Evolutionary conservation across 2,888 invertebrate genomes (phyloP).

Genomic region (Lasiommata megera): DNA sequence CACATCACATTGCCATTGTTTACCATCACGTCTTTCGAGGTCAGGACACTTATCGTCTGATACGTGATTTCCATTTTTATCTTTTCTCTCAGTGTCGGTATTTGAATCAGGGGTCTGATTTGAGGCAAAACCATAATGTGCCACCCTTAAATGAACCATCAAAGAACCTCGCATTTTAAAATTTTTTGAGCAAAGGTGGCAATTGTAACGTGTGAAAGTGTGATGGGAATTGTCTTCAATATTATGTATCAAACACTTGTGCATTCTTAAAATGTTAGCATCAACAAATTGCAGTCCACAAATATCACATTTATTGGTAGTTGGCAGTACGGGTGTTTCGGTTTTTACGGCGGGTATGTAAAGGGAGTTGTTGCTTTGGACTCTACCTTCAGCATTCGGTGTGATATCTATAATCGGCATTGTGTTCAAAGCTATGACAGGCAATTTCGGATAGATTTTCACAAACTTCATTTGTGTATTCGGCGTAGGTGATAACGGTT

Average conservation of each 20-base stretch:
- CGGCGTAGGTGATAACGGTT: conserved; percentile 45
- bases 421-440: conserved; percentile 61
- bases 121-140: conserved; percentile 84
- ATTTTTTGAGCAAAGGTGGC: conserved; percentile 89
- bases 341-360: conserved; percentile 48
- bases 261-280: conserved; percentile 86
- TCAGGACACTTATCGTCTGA: conserved; percentile 43
- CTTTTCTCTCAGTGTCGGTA: conserved; percentile 37
- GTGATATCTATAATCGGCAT: conserved; percentile 62
- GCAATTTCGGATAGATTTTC: conserved; percentile 73
- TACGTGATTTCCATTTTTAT: conserved; percentile 35
- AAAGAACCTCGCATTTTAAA: conserved; percentile 92
- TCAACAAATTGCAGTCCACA: conserved; percentile 88
- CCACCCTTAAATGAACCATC: conserved; percentile 90
- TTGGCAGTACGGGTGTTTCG: conserved; percentile 47
- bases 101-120: conserved; percentile 38
- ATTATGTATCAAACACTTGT: conserved; percentile 86
- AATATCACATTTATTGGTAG: conserved; percentile 81
- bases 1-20: conserved; percentile 93
- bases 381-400: conserved; percentile 41
- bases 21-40: conserved; percentile 80
- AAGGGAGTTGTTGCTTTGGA: conserved; percentile 43
- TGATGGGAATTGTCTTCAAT: conserved; percentile 60
- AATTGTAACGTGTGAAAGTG: conserved; percentile 80
- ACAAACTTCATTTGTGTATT: conserved; percentile 65